phyloP scores from a whole-genome alignment of 30 jellyfish, hydroid and myxozoan species.

The Aurelia sp. region DNA sequence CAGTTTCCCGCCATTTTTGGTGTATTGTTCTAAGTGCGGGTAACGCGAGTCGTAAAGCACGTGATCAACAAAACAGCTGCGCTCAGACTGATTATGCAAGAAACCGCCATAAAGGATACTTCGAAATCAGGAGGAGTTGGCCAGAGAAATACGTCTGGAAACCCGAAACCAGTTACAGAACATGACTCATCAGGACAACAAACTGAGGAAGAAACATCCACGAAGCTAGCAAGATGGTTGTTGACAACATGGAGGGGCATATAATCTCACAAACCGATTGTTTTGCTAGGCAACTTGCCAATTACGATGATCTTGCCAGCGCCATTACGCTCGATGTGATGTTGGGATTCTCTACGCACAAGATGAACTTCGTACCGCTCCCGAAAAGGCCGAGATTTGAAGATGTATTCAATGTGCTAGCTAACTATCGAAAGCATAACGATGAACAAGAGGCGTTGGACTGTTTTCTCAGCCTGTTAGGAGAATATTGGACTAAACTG shows the following conservation, averaged over 20 bases:
- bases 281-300: conserved; percentile 81
- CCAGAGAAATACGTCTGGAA: background rate
- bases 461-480: conserved; percentile 53
- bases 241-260: conserved; percentile 18
- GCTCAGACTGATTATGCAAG: conserved; percentile 41
- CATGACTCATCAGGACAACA: conserved; percentile 14
- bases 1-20: too few relatives aligned
- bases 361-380: conserved; percentile 72
- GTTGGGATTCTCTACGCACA: conserved; percentile 92
- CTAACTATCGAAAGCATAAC: conserved; percentile 77
- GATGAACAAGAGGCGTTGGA: conserved; percentile 74
- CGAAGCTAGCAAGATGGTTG: conserved; percentile 43
- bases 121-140: background rate
- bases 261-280: conserved; percentile 34
- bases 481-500: conserved; percentile 77
- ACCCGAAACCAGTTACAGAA: background rate
- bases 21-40: background rate
- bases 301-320: conserved; percentile 90
- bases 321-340: conserved; percentile 81
- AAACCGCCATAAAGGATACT: conserved; percentile 17
- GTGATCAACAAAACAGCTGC: conserved; percentile 52
- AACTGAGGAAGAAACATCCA: background rate
- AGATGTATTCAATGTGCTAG: conserved; percentile 64
- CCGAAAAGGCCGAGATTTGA: conserved; percentile 63
- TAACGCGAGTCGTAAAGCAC: conserved; percentile 1